Base-by-base conservation (phyloP, 2,113 vertebrate species). In the Zapus hudsonius region DNA sequence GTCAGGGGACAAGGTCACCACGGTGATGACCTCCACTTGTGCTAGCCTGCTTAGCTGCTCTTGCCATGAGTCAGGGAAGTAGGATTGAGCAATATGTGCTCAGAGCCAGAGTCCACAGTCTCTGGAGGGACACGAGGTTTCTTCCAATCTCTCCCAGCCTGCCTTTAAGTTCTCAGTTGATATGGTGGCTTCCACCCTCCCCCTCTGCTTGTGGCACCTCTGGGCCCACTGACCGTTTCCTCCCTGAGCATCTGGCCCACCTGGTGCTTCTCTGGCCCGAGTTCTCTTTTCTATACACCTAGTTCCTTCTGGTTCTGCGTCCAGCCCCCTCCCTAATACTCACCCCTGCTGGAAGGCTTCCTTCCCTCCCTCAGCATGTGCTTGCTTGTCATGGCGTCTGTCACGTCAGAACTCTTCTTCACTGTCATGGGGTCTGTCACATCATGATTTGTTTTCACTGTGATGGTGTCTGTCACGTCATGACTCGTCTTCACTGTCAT, bases 211-310 rank as follows among this genome's bases (percentile, higher is more conserved):
- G 3, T 3, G 29, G 27, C 7, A 6, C 55, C 44, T 64, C 25
- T 6, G 36, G 44, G 29, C 7, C 7, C 2, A 3, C 38, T 1
- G 2, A 36, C 5, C 1, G 0, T 33, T n/a, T 22, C 27, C 29
- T 40, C 31, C 29, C 23, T 7, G 40, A 3, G 9, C 2, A 3
- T 9, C 10, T 31, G 36, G 57, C 4, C 0, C 25, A 1, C 0
- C 7, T 17, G 12, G 7, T 6, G 7, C 44, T 10, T 27, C 9
- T 38, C 47, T 17, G 70, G 22, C 33, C 8, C 5, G 1, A 0
- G 0, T 6, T 23, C 11, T 16, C 1, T 17, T 57, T 31, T 52
- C 72, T 1, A 2, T 15, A 25, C 22, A 0, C 0, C 3, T 0
- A 0, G 2, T 16, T 67, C n/a, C 16, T n/a, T 59, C 59, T 12